Evolutionary conservation across 2,888 invertebrate species (phyloP), one percentile per base, ranked within the genome.

Genomic region (Microctonus hyperodae): DNA sequence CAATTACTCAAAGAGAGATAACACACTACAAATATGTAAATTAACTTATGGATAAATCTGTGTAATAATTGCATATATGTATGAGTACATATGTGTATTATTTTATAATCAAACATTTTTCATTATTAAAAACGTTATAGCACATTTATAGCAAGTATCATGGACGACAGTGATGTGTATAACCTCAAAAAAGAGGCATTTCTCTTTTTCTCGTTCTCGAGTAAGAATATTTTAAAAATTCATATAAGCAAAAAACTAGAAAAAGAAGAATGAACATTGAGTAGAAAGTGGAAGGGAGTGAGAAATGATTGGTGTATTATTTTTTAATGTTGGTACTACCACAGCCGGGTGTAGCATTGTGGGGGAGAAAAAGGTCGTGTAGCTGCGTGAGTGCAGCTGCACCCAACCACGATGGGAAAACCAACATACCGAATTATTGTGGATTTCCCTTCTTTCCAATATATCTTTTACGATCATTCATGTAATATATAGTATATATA

Each of bases 301-400:
- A 3, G 20, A 44, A 44, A 44, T n/a, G 13, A 51, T 22, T 25
- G 4, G 13, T 11, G 51, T 51, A n/a, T n/a, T n/a, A n/a, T n/a
- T n/a, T 40, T 57, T 57, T 22, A 22, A 20, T 25, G 68, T 66
- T 70, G 64, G 69, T 65, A 62, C 61, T 50, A 57, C 51, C 60
- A 64, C 13, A 56, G 67, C 60, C 66, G 70, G 65, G 67, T 63
- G 67, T 69, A 67, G 65, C 1, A 35, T 28, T 28, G 28, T 5
- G 28, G 69, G 70, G 72, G 72, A 73, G 73, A 78, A 48, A 62
- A 80, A 80, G 80, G 81, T 80, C 79, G 79, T 73, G 71, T 72
- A 74, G 73, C 75, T 64, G 73, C 51, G 53, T 72, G 70, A 79
- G 80, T 80, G 74, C 79, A 76, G 74, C 76, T 77, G 79, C 73